These are phyloP conservation scores for Cistogaster globosa DNA, from an alignment of 2,888 invertebrate species.

Conservation along the genomic window DNA sequence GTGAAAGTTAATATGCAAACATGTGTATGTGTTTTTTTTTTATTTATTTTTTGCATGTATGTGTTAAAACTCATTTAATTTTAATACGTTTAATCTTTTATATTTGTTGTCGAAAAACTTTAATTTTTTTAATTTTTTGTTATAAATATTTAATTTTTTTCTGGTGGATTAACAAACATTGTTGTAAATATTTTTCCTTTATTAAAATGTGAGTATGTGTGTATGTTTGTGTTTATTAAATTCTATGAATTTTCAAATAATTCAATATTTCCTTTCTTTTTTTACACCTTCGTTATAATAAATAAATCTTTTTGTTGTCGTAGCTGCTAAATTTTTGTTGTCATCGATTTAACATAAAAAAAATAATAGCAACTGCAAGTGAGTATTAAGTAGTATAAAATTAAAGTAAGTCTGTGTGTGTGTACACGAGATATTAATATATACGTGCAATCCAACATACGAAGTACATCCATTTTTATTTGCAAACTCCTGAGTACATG, in stretches of 20 bases:
- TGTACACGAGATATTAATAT: background rate
- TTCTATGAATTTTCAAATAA: slow-evolving; percentile 59
- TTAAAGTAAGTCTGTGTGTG: background rate
- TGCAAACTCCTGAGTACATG: background rate
- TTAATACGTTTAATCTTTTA: slow-evolving; percentile 16
- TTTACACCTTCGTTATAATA: slow-evolving; percentile 10
- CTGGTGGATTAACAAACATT: slow-evolving; percentile 8
- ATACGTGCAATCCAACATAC: background rate
- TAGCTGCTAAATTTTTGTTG: slow-evolving; percentile 34
- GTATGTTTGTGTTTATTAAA: slow-evolving; percentile 15
- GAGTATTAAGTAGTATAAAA: slow-evolving; percentile 48
- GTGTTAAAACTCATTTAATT: slow-evolving; percentile 42
- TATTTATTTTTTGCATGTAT: background rate
- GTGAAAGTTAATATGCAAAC: background rate
- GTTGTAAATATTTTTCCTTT: slow-evolving; percentile 21
- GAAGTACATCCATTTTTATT: background rate
- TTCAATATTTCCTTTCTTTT: slow-evolving; percentile 38
- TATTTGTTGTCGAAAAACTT: slow-evolving; percentile 19
- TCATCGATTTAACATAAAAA: slow-evolving; percentile 31
- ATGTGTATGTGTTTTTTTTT: too few relatives aligned
- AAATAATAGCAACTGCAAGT: slow-evolving; percentile 21
- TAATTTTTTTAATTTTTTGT: slow-evolving; percentile 27
- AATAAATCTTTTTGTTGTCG: slow-evolving; percentile 13
- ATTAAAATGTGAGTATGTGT: background rate
- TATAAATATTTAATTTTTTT: slow-evolving; percentile 44